These are phyloP conservation scores for Pollachius pollachius DNA, from an alignment of 2,113 vertebrate species.

Conservation along the genomic window DNA sequence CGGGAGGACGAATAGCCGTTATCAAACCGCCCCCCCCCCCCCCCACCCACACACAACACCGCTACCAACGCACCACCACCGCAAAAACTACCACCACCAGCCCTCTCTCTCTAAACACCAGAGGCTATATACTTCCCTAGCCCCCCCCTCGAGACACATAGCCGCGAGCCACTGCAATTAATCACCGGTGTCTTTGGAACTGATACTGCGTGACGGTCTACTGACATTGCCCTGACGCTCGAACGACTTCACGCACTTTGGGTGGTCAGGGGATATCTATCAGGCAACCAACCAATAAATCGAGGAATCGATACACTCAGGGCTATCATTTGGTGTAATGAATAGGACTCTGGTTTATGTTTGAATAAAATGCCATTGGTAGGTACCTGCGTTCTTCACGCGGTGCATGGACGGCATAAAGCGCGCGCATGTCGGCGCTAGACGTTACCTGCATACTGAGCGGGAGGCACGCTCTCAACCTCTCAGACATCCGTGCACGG, in stretches of 20 bases:
- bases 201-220: conserved; percentile 20
- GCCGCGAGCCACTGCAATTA: conserved; percentile 45
- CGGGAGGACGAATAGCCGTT: conserved; percentile 9
- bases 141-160: neutral
- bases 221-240: conserved; percentile 15
- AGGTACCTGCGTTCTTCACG: too few species aligned
- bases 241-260: too few species aligned
- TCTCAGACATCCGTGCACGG: neutral
- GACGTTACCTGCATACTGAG: conserved; percentile 62
- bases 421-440: conserved; percentile 18
- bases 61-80: neutral
- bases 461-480: conserved; percentile 10
- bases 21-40: conserved; percentile 14
- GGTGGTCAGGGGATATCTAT: conserved; percentile 35
- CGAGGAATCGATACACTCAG: neutral
- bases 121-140: too few species aligned
- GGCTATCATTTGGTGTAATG: too few species aligned
- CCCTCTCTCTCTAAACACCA: neutral
- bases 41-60: conserved; percentile 8
- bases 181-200: conserved; percentile 55
- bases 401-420: conserved; percentile 25
- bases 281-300: conserved; percentile 58
- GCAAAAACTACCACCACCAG: neutral
- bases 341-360: too few species aligned
- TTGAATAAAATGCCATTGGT: too few species aligned